Base-by-base conservation (phyloP, 2,888 invertebrate genomes). In the Neoitamus cyanurus region DNA sequence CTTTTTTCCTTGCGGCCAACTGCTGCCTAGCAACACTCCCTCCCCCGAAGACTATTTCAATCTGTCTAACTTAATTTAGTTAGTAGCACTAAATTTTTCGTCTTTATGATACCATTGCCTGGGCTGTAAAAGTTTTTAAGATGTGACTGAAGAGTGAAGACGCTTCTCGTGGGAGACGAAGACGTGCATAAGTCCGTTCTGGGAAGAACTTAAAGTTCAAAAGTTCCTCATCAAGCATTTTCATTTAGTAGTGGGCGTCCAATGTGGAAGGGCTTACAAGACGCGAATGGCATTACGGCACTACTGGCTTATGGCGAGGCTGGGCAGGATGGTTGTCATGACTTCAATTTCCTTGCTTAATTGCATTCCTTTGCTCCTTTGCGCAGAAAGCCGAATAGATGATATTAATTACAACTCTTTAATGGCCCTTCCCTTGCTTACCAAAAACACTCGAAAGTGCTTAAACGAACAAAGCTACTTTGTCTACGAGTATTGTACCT, bases 311-410 rank as follows among this genome's bases (percentile, higher is more conserved):
- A 31, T 69, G 30, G 2, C 1, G 30, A 48, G 28, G 11, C 68
- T 28, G 68, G 68, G 7, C 46, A 69, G 31, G 30, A 30, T 70
- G 70, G n/a, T 70, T 30, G 30, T n/a, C 31, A 70, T 70, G 70
- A 31, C 70, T 70, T 70, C 70, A 31, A 30, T 70, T 70, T 70
- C 31, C 70, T n/a, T 30, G 70, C 31, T 70, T 70, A 70, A 70
- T 70, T 70, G 25, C 70, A 31, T 70, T 70, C 70, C 31, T 70
- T 31, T 70, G 30, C 31, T 15, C 15, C 48, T 13, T 48, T 11
- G 28, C 20, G 30, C 15, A 20, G 20, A 30, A 11, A 70, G 28
- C 9, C 69, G n/a, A 69, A 70, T 31, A 31, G 70, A 70, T 70
- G 70, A 30, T 31, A 70, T 70, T 70, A 70, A 70, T 70, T 70